Base-by-base conservation (phyloP, 1,140 invertebrate genomes). In the Drosophila orosa region DNA sequence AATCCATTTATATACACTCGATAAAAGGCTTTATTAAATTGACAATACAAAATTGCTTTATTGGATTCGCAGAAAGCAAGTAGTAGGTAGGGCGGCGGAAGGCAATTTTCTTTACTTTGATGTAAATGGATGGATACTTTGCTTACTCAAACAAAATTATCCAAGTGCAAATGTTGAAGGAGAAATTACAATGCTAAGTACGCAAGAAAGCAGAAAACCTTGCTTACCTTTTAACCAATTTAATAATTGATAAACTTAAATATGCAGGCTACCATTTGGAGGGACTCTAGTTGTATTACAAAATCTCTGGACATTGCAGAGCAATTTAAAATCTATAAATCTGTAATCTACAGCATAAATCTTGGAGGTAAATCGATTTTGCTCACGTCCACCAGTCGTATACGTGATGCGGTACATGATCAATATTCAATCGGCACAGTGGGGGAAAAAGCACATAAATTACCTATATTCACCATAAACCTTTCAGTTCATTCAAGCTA, bases 21-120 rank as follows among this genome's bases (percentile, higher is more conserved):
- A 82, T 87, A 86, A 80, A 82, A 76, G 63, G 65, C 76, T 82
- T 87, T 86, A 73, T 77, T 77, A 87, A 74, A 82, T 87, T 82
- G 76, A 87, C 79, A 87, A 85, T 80, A 84, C 67, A 63, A 74
- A 80, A 82, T 82, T 82, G 76, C 62, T 73, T 87, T 82, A 77
- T 62, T 77, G 50, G 61, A 78, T 73, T 68, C 44, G 35, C 37
- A 45, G 45, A 56, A 45, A 4, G 27, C 9, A 39, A 42, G 55
- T 29, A 29, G 44, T n/a, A n/a, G 31, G 13, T 9, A 9, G 24
- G 22, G 7, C 4, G 33, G 22, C 29, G 27, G 68, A 22, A 55
- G 47, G 54, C 39, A 75, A 75, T 76, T 57, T 75, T 19, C 54
- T 55, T 76, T 29, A 27, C 68, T 79, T 67, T 79, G 68, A 79